phyloP scores from a whole-genome alignment of 2,797 vertebrate genomes.

The Coregonus ussuriensis region DNA sequence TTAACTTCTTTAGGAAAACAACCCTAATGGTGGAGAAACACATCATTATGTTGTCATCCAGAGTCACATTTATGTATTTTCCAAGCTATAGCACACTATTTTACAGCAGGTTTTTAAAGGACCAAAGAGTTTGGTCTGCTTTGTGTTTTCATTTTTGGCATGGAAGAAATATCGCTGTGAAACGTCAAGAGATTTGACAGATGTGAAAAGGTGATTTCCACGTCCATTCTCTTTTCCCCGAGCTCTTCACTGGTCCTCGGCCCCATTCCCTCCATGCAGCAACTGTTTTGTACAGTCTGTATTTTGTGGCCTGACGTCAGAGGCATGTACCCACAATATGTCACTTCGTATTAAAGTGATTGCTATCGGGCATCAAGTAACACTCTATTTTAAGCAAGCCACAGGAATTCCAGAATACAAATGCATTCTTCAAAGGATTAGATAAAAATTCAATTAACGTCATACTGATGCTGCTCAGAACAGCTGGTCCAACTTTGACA shows the following conservation, averaged over 20 bases:
- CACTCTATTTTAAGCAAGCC: constrained; percentile 76
- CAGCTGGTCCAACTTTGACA: constrained; percentile 80
- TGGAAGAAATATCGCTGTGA: too few species aligned
- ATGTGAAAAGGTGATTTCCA: constrained; percentile 43
- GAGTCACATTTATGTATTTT: too few species aligned
- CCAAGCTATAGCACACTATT: too few species aligned
- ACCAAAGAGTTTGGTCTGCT: too few species aligned
- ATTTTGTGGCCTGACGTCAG: constrained; percentile 63
- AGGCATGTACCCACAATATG: constrained; percentile 58
- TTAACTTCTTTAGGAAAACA: too few species aligned
- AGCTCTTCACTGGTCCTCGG: constrained; percentile 42
- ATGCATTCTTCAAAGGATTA: constrained; percentile 79
- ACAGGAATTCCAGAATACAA: constrained; percentile 75
- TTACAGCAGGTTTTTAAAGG: too few species aligned
- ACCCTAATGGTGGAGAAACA: too few species aligned
- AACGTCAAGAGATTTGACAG: constrained; percentile 39
- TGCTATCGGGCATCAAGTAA: constrained; percentile 62
- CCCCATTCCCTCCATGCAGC: constrained; percentile 53
- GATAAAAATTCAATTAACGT: constrained; percentile 76
- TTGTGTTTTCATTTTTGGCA: too few species aligned
- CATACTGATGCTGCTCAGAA: constrained; percentile 67
- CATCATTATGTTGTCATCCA: too few species aligned
- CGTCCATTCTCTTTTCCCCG: constrained; percentile 37
- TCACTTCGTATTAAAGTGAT: constrained; percentile 68
- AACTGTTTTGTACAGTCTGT: constrained; percentile 63